Evolutionary conservation across 2,888 invertebrate species (phyloP).

Genomic region (Caenorhabditis angaria): DNA sequence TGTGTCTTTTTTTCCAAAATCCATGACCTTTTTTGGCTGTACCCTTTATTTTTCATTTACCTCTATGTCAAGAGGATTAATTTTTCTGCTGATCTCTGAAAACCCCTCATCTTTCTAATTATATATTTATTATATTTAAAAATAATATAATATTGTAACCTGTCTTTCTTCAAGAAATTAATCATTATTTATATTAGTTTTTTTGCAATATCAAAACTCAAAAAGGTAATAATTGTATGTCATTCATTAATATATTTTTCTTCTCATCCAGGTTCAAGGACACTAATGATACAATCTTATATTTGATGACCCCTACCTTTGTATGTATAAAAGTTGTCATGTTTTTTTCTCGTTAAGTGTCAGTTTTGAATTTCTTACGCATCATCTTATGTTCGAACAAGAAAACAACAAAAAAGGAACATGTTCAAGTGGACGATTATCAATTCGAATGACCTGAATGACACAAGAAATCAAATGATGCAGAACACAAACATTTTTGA

Average conservation of each 20-base stretch:
- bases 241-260: not conserved
- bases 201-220: too few relatives aligned
- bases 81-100: not conserved
- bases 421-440: not conserved
- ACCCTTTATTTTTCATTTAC: not conserved
- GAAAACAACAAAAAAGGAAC: not conserved
- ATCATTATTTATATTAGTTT: not conserved
- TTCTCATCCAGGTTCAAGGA: not conserved
- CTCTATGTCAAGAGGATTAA: not conserved
- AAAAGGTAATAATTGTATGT: too few relatives aligned
- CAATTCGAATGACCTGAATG: not conserved
- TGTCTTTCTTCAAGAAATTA: not conserved
- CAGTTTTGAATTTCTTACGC: not conserved
- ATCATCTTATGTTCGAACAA: not conserved
- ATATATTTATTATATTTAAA: slow-evolving; percentile 1
- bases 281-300: slow-evolving; percentile 1
- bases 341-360: too few relatives aligned
- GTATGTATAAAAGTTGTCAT: not conserved
- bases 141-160: not conserved
- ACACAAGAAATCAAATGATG: slow-evolving; percentile 2
- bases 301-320: not conserved
- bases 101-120: not conserved
- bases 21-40: not conserved
- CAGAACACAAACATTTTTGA: not conserved
- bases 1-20: not conserved